Evolutionary conservation across 2,113 vertebrate species (phyloP).

Genomic region (Microtus montanus): DNA sequence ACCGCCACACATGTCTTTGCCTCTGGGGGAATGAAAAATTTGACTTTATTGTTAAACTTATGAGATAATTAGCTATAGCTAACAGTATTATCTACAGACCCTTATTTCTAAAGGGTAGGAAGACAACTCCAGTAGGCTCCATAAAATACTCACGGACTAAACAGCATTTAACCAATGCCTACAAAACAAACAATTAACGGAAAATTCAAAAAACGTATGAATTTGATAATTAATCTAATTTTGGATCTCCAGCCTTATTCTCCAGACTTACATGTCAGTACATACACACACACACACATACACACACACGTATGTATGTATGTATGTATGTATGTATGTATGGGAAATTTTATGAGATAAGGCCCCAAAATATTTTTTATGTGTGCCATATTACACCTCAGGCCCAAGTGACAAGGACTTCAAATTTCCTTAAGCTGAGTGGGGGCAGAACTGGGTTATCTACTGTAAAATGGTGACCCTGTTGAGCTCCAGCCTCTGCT

Average conservation of each 20-base stretch:
- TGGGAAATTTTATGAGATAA: background rate
- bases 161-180: conserved; percentile 8
- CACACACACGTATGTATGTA: too few species aligned
- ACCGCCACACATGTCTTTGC: background rate
- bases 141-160: conserved; percentile 30
- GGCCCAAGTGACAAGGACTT: background rate
- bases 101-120: background rate
- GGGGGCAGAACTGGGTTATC: background rate
- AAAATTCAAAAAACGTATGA: background rate
- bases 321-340: too few species aligned
- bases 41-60: conserved; percentile 62
- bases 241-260: background rate
- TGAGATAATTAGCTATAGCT: conserved; percentile 57
- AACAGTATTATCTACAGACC: conserved; percentile 41
- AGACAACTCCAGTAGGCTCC: conserved; percentile 9
- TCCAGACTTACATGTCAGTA: background rate
- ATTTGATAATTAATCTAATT: background rate
- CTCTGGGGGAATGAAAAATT: conserved; percentile 45
- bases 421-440: background rate
- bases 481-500: background rate
- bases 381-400: background rate
- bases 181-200: conserved; percentile 1
- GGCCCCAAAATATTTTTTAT: background rate
- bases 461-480: background rate
- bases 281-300: too few species aligned